These are phyloP conservation scores for Monochamus saltuarius DNA, from an alignment of 1,140 invertebrate genomes.

Conservation along the genomic window DNA sequence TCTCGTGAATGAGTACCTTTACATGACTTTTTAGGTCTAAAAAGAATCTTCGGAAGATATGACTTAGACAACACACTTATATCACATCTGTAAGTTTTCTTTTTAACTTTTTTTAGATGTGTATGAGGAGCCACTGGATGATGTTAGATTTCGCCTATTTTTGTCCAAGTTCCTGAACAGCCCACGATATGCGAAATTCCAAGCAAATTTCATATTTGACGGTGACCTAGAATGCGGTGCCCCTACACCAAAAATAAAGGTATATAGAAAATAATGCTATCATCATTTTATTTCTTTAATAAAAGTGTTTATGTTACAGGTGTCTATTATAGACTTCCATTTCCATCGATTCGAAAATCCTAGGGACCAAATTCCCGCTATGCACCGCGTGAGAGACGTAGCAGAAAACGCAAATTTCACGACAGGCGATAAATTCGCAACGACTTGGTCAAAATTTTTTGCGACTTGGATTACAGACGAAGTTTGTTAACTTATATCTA, in stretches of 20 bases:
- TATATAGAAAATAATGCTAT: conserved; percentile 35
- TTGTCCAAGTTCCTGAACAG: conserved; percentile 73
- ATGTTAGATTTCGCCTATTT: conserved; percentile 60
- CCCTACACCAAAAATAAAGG: conserved; percentile 57
- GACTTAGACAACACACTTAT: no score
- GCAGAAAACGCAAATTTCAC: conserved; percentile 59
- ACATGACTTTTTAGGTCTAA: no score
- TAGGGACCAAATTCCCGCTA: conserved; percentile 71
- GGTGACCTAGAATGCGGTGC: conserved; percentile 63
- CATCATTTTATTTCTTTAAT: not conserved
- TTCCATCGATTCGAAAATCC: conserved; percentile 63
- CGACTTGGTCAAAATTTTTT: conserved; percentile 70
- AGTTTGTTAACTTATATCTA: conserved; percentile 45
- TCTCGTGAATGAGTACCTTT: no score
- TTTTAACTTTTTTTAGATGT: conserved; percentile 50
- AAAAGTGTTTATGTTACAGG: conserved; percentile 34
- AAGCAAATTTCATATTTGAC: conserved; percentile 67
- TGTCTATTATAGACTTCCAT: conserved; percentile 63
- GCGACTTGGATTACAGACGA: conserved; percentile 78
- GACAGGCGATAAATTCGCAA: conserved; percentile 61
- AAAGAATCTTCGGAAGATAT: no score
- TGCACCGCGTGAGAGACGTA: conserved; percentile 64
- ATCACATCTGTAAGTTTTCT: no score
- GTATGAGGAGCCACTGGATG: conserved; percentile 52
- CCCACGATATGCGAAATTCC: conserved; percentile 65